Evolutionary conservation across 2,797 vertebrate species (phyloP), one percentile per base, ranked within the genome.

Genomic region (Pseudochromis fuscus): DNA sequence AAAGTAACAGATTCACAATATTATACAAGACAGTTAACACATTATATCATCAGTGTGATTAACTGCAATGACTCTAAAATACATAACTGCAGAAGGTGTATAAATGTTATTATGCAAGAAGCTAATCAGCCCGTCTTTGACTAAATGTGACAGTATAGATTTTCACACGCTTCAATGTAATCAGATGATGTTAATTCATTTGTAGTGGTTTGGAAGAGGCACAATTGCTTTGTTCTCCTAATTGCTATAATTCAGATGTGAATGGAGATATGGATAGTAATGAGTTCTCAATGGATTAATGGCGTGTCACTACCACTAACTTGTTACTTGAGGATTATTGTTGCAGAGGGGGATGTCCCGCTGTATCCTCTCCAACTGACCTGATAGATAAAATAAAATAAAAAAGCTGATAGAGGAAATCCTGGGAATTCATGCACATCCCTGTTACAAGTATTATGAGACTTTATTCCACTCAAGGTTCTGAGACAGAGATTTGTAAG

Each of bases 131-230:
- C 18, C 19, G 3, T 18, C 6, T 42, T 2, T 7, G 40, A 18
- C 16, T 42, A 18, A 42, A 6, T 42, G 13, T 77, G 68, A 81
- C 52, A 58, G 35, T 67, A 70, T 72, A 86, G 50, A 64, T 87
- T 87, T 81, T 38, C 51, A 69, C 72, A 73, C n/a, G 45, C 76
- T 67, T 83, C 74, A 78, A 52, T 88, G 52, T 87, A 92, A 92
- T 93, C 89, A 77, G 79, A 91, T 90, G 75, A 89, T 86, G 79
- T 87, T 89, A 90, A 93, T 93, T 89, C 73, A 86, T 89, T 93
- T 59, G 81, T 86, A 85, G 71, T 67, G 71, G 80, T 84, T 82
- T 82, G 69, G 67, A 87, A 81, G 67, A 88, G 73, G 63, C 79
- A 79, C 64, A 85, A 83, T 88, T 56, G 75, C 88, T 89, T 87